Conservation (phyloP, 2,888 invertebrate genomes). For the Nemotelus pantherinus region DNA sequence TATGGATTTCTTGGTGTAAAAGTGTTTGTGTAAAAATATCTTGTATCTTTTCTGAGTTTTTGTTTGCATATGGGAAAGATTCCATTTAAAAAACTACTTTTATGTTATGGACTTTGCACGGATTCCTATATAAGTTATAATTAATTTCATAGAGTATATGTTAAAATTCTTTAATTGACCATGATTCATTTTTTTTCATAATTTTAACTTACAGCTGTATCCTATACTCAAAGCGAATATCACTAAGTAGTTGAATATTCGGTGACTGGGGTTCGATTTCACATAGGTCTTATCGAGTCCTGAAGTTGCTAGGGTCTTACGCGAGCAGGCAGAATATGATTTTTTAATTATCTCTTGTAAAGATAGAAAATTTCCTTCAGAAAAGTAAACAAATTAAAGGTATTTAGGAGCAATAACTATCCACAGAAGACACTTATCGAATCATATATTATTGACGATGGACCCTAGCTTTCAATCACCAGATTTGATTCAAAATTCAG, state of each 20-base stretch:
- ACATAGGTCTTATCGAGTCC: not conserved
- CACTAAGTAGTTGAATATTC: not conserved
- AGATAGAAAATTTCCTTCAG: no score
- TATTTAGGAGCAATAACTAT: no score
- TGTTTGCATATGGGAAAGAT: not conserved
- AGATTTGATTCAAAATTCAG: no score
- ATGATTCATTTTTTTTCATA: conserved; percentile 45
- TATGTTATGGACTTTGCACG: not conserved
- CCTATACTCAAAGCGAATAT: conserved; percentile 9
- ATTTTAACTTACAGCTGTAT: conserved; percentile 11
- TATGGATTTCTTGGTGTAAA: conserved; percentile 22
- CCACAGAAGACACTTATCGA: no score
- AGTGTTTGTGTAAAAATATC: conserved; percentile 39
- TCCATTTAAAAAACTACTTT: not conserved
- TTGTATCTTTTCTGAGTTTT: conserved; percentile 4
- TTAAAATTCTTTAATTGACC: conserved; percentile 50
- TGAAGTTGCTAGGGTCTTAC: no score
- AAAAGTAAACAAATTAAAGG: no score
- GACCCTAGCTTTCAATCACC: no score
- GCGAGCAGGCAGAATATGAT: no score
- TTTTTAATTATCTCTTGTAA: no score
- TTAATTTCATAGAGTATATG: conserved; percentile 10
- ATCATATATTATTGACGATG: no score
- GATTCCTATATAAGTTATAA: no score
- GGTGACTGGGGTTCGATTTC: not conserved